Evolutionary conservation across 2,113 vertebrate genomes (phyloP), one percentile per base, ranked within the genome.

Genomic region (Eptesicus fuscus): DNA sequence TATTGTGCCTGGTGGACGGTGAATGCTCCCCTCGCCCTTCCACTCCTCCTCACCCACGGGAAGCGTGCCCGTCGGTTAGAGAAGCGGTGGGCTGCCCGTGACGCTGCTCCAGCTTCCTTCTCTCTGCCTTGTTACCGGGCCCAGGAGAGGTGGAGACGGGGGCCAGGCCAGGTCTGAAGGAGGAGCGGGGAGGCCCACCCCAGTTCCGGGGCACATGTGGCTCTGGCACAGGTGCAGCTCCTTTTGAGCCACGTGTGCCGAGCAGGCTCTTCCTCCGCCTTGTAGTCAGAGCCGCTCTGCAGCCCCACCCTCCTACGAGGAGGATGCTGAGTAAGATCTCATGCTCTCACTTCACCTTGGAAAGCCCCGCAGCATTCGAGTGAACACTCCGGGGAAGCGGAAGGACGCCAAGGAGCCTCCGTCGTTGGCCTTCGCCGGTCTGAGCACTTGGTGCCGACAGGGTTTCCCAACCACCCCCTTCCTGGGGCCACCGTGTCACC

Each of bases 31-130:
- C n/a, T 59, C 4, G 5, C 40, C 44, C 61, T 32, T 11, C 32
- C 20, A 0, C 25, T 44, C 67, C 59, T 67, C 47, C n/a, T 59
- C 14, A 65, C 88, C 53, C 61, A 5, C 1, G 1, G 35, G 28
- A n/a, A 56, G 2, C 9, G 20, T 53, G 83, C 56, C 83, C 44
- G 11, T 32, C 51, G 44, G 40, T 40, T 11, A 1, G 16, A 49
- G 69, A 44, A 49, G n/a, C 32, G 16, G 0, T 9, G 11, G 6
- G 30, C 63, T 9, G 10, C 71, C 70, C 0, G 0, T 35, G 42
- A n/a, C 23, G 40, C 51, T 28, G 47, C 73, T 61, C 23, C 78
- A 63, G 22, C 20, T 17, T 22, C 59, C 4, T 63, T 25, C 59
- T 35, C 49, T 47, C 70, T 14, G n/a, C 87, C 28, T 65, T 20